Conservation (phyloP, 1,140 invertebrate species). For the Conopomorpha cramerella region DNA sequence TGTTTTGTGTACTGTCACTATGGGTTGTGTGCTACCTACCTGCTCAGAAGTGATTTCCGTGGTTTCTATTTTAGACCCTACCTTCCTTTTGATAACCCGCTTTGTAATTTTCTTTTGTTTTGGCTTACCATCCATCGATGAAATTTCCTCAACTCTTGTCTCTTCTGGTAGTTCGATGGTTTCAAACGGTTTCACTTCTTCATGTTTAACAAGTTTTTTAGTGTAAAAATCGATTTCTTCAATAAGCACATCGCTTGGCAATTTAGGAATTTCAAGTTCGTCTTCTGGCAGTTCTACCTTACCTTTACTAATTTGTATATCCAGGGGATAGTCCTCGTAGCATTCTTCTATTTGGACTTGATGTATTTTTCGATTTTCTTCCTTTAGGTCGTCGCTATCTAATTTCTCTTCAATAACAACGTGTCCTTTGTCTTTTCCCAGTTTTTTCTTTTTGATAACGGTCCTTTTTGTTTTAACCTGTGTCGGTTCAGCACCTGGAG, state of each 20-base stretch:
- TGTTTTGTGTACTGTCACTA: not conserved
- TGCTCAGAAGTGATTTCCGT: constrained; percentile 13
- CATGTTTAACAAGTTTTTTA: constrained; percentile 18
- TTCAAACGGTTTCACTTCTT: constrained; percentile 10
- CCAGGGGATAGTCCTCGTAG: constrained; percentile 15
- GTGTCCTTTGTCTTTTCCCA: constrained; percentile 26
- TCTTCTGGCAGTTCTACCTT: constrained; percentile 44
- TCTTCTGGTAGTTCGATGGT: constrained; percentile 17
- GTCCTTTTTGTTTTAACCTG: constrained; percentile 61
- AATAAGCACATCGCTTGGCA: constrained; percentile 23
- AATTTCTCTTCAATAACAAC: constrained; percentile 54
- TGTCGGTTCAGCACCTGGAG: constrained; percentile 49
- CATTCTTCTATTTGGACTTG: constrained; percentile 39
- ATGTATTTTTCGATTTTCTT: constrained; percentile 9
- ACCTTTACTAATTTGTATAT: constrained; percentile 9
- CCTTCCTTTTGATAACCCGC: constrained; percentile 23
- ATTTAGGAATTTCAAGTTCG: constrained; percentile 22
- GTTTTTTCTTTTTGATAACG: constrained; percentile 25
- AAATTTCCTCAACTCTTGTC: constrained; percentile 25
- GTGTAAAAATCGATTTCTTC: constrained; percentile 17
- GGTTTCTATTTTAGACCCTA: constrained; percentile 18
- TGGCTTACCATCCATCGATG: constrained; percentile 10
- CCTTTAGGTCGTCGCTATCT: constrained; percentile 28
- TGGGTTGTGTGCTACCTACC: not conserved
- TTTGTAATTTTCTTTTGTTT: constrained; percentile 25